phyloP scores from a whole-genome alignment of 2,797 vertebrate genomes.

The Betta splendens region DNA sequence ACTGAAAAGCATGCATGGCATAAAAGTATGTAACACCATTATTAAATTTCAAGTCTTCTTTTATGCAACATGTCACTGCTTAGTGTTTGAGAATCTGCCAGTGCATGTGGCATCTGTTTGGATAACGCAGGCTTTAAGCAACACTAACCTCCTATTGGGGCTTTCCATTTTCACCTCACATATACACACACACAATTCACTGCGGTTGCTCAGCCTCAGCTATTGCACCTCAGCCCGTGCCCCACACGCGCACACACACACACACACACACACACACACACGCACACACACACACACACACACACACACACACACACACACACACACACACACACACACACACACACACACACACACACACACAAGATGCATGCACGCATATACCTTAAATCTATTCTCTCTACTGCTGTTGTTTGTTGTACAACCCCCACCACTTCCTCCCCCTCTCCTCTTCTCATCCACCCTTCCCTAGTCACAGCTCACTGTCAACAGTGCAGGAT shows the following conservation, averaged over 20 bases:
- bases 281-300: constrained; percentile 23
- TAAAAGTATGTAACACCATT: constrained; percentile 1
- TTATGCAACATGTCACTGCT: constrained; percentile 29
- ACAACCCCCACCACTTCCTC: constrained; percentile 5
- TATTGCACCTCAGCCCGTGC: constrained; percentile 36
- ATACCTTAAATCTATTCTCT: constrained; percentile 52
- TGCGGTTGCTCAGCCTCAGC: constrained; percentile 41
- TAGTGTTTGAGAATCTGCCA: constrained; percentile 9
- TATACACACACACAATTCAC: constrained; percentile 25
- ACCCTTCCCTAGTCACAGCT: constrained; percentile 76
- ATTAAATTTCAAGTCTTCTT: constrained; percentile 10
- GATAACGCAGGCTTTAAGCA: constrained; percentile 31
- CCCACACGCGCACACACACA: too few species aligned
- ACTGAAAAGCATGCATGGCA: background rate
- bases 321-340: constrained; percentile 27
- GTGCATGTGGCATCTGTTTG: constrained; percentile 30
- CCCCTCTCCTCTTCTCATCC: constrained; percentile 55
- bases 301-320: too few species aligned
- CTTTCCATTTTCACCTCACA: constrained; percentile 43
- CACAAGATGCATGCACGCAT: constrained; percentile 16
- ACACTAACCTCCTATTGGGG: constrained; percentile 13
- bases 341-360: constrained; percentile 16
- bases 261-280: constrained; percentile 21
- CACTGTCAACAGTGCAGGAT: constrained; percentile 84
- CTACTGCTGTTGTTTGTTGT: constrained; percentile 53